A percentile compares a stretch with the other conserved stretches of the same genome.
phyloP scores from a whole-genome alignment of 64 coral and sea anemone genomes.

The Montipora foliosa region DNA sequence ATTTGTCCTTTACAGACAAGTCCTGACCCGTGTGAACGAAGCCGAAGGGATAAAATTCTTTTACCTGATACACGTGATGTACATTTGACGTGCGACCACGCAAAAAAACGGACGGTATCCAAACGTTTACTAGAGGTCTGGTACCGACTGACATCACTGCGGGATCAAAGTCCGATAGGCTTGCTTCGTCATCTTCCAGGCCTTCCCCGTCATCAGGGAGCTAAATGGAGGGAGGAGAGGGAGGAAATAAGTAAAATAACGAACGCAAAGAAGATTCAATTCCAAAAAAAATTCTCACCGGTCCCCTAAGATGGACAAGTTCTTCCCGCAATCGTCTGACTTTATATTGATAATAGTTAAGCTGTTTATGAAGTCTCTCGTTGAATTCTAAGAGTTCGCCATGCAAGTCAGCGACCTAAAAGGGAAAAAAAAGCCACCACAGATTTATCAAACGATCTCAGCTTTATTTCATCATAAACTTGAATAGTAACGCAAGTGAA shows the following conservation, averaged over 20 bases:
- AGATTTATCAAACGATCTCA: not conserved
- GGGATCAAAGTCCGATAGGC: slow-evolving; percentile 76
- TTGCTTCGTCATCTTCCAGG: slow-evolving; percentile 54
- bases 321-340: slow-evolving; percentile 80
- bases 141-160: slow-evolving; percentile 55
- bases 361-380: slow-evolving; percentile 83
- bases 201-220: slow-evolving; percentile 77
- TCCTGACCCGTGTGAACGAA: too few relatives aligned
- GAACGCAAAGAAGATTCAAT: not conserved
- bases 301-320: slow-evolving; percentile 91
- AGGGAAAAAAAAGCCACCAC: not conserved
- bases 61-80: slow-evolving; percentile 95
- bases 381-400: slow-evolving; percentile 98
- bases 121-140: slow-evolving; percentile 92
- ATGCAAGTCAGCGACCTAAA: slow-evolving; percentile 96
- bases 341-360: slow-evolving; percentile 78
- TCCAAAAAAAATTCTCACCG: slow-evolving; percentile 57
- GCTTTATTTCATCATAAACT: not conserved
- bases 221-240: slow-evolving; percentile 2
- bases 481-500: too few relatives aligned
- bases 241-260: not conserved
- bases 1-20: too few relatives aligned
- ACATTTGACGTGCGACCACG: slow-evolving; percentile 79
- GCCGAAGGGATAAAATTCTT: not conserved
- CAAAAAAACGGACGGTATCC: slow-evolving; percentile 96